Conservation (phyloP, 2,113 vertebrate genomes). For the Hydrolagus affinis region DNA sequence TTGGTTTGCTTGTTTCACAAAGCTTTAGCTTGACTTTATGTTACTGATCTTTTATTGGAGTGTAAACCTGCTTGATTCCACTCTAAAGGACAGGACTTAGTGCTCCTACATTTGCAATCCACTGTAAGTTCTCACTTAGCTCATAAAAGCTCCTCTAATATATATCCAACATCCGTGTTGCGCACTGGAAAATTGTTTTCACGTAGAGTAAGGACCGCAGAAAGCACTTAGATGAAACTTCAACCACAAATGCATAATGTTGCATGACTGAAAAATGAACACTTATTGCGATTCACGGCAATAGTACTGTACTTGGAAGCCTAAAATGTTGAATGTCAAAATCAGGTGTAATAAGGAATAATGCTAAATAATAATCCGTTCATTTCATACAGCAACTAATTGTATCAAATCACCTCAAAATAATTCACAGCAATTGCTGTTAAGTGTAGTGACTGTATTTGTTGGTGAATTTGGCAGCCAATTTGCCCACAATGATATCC, state of each 20-base stretch:
- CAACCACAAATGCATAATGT: too few species aligned
- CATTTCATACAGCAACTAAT: too few species aligned
- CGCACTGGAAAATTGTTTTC: background rate
- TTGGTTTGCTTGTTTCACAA: slow-evolving; percentile 13
- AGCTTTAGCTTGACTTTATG: background rate
- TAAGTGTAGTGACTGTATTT: too few species aligned
- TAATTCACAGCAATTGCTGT: too few species aligned
- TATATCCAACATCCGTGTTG: background rate
- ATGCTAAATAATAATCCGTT: too few species aligned
- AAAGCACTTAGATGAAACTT: background rate
- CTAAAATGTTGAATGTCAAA: too few species aligned
- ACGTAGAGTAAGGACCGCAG: background rate
- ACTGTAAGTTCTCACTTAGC: background rate
- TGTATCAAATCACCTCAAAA: too few species aligned
- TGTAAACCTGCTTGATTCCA: background rate
- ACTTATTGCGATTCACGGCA: background rate
- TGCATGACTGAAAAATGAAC: background rate
- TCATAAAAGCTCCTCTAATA: background rate
- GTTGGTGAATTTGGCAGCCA: too few species aligned
- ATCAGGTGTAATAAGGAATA: too few species aligned
- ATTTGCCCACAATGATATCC: too few species aligned
- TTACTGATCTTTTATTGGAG: background rate
- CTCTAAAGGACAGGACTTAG: background rate
- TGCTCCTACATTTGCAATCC: background rate
- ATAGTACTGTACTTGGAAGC: background rate